Conservation (phyloP, 2,888 invertebrate species). For the Liopterus haemorrhoidalis region DNA sequence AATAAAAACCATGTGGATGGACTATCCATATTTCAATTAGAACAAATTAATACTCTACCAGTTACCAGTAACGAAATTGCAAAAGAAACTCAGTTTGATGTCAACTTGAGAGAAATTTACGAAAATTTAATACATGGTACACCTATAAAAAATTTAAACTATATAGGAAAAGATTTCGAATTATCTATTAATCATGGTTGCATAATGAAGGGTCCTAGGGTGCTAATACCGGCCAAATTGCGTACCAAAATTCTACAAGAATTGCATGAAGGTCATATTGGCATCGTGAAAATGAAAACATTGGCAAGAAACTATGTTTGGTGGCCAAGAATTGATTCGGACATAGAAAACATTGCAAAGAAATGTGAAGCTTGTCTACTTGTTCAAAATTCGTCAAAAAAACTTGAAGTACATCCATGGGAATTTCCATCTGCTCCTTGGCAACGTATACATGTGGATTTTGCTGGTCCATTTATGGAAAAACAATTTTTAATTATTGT, state of each 20-base stretch:
- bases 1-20: too few species aligned
- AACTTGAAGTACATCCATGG: slow-evolving; percentile 30
- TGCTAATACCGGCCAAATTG: slow-evolving; percentile 27
- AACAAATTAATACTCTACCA: slow-evolving; percentile 19
- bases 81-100: too few species aligned
- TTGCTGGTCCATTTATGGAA: slow-evolving; percentile 21
- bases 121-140: too few species aligned
- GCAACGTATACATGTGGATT: slow-evolving; percentile 25
- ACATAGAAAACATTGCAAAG: slow-evolving; percentile 31
- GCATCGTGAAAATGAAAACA: slow-evolving; percentile 35
- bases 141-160: too few species aligned
- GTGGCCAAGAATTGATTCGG: slow-evolving; percentile 33
- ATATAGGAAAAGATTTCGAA: too few species aligned
- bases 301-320: slow-evolving; percentile 29
- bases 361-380: slow-evolving; percentile 28
- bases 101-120: too few species aligned
- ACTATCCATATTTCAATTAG: too few species aligned
- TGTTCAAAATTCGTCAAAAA: slow-evolving; percentile 25
- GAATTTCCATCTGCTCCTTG: slow-evolving; percentile 27
- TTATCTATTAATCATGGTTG: too few species aligned
- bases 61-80: slow-evolving; percentile 17
- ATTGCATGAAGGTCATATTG: slow-evolving; percentile 33
- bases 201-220: slow-evolving; percentile 25
- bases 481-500: slow-evolving; percentile 23
- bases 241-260: slow-evolving; percentile 24